Percentiles rank a stretch among this genome's conserved stretches.
These are phyloP conservation scores for Melanaphis sacchari DNA, from an alignment of 1,140 invertebrate species.

Conservation along the genomic window DNA sequence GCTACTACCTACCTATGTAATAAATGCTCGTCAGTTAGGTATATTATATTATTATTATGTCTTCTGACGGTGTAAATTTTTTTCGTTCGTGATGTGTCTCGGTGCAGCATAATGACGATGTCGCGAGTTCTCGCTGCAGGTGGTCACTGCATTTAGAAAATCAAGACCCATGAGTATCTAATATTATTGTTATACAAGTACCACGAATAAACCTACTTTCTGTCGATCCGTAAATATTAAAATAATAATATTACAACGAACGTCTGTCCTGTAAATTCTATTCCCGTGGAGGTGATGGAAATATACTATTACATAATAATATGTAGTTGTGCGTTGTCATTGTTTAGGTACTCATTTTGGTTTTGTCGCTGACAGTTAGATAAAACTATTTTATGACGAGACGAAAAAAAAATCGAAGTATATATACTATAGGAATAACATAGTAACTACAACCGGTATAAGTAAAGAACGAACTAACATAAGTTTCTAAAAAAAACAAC, in stretches of 20 bases:
- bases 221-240: background rate
- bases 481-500: background rate
- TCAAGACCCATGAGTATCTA: background rate
- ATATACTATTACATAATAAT: background rate
- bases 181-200: slow-evolving; percentile 8
- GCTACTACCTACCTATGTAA: background rate
- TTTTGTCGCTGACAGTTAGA: background rate
- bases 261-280: background rate
- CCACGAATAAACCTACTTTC: background rate
- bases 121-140: background rate
- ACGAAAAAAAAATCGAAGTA: background rate
- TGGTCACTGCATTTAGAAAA: background rate
- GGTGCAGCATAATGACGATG: background rate
- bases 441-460: background rate
- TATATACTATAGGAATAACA: background rate
- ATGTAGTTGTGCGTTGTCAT: background rate
- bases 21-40: background rate
- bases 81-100: background rate
- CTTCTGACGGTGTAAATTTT: background rate
- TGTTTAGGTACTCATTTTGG: background rate
- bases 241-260: background rate
- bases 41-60: background rate
- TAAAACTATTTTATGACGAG: background rate
- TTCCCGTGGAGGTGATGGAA: background rate
- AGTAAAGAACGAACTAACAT: background rate